These are phyloP conservation scores for Macrosoma leucophasiata DNA, from an alignment of 2,888 invertebrate genomes.

Conservation along the genomic window DNA sequence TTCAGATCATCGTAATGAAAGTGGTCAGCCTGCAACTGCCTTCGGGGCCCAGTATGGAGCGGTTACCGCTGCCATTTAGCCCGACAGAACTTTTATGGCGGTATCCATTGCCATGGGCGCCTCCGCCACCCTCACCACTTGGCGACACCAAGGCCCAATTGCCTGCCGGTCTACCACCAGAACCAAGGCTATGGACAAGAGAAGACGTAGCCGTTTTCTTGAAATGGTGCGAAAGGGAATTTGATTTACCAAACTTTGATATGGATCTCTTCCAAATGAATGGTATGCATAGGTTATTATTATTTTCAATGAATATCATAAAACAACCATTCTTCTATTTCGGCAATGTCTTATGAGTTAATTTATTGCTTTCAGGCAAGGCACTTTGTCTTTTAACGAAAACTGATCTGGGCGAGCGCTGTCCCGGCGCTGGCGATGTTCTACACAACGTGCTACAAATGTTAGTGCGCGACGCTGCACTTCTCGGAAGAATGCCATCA, in stretches of 20 bases:
- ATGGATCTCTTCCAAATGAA: slow-evolving; percentile 98
- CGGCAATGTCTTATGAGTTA: no score
- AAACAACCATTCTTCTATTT: no score
- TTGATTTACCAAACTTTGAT: slow-evolving; percentile 92
- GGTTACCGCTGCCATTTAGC: slow-evolving; percentile 87
- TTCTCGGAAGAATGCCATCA: slow-evolving; percentile 86
- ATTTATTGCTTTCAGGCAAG: slow-evolving; percentile 87
- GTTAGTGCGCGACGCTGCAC: slow-evolving; percentile 86
- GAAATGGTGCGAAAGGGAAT: slow-evolving; percentile 94
- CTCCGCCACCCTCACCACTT: slow-evolving; percentile 80
- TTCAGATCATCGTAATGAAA: slow-evolving; percentile 75
- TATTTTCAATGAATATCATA: no score
- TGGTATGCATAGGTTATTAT: slow-evolving; percentile 79
- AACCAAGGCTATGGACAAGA: slow-evolving; percentile 92
- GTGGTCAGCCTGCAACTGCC: slow-evolving; percentile 82
- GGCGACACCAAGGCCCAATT: slow-evolving; percentile 91
- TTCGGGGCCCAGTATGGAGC: slow-evolving; percentile 83
- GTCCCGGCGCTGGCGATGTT: slow-evolving; percentile 95
- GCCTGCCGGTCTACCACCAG: slow-evolving; percentile 87
- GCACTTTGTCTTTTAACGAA: slow-evolving; percentile 93
- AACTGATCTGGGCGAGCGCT: slow-evolving; percentile 91
- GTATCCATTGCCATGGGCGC: slow-evolving; percentile 86
- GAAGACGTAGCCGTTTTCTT: slow-evolving; percentile 92
- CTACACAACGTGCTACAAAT: slow-evolving; percentile 94
- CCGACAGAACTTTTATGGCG: slow-evolving; percentile 91